Evolutionary conservation across 1,140 invertebrate genomes (phyloP).

Genomic region (Conus betulinus): DNA sequence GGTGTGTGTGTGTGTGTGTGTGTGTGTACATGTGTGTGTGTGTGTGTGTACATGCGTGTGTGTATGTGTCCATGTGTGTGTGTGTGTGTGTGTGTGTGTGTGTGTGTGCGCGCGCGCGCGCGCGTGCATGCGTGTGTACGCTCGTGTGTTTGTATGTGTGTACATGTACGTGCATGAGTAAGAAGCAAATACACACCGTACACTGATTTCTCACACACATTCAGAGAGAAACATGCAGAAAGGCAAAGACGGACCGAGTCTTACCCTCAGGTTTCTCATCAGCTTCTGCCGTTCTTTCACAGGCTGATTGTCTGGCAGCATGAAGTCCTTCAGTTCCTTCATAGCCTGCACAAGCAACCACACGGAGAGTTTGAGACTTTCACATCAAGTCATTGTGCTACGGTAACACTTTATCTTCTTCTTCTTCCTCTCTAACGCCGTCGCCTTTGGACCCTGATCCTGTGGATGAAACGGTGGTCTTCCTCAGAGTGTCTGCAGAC

Average conservation of each 20-base stretch:
- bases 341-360: slow-evolving; percentile 60
- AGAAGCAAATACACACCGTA: no score
- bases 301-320: slow-evolving; percentile 69
- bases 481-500: no score
- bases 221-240: background rate
- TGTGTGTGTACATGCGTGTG: background rate
- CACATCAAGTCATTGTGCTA: no score
- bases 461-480: no score
- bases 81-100: slow-evolving; percentile 15
- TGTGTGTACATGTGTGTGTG: background rate
- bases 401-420: no score
- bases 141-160: slow-evolving; percentile 7
- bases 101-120: background rate
- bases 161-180: background rate
- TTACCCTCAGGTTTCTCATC: slow-evolving; percentile 74
- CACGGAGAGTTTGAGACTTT: no score
- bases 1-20: slow-evolving; percentile 2
- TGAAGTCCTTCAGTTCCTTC: slow-evolving; percentile 71
- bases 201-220: background rate
- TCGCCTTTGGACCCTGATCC: no score
- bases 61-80: background rate
- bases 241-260: background rate
- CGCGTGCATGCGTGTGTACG: slow-evolving; percentile 4
- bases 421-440: no score
- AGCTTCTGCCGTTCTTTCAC: slow-evolving; percentile 74